Evolutionary conservation across 2,888 invertebrate genomes (phyloP).

Genomic region (Leptothorax acervorum): DNA sequence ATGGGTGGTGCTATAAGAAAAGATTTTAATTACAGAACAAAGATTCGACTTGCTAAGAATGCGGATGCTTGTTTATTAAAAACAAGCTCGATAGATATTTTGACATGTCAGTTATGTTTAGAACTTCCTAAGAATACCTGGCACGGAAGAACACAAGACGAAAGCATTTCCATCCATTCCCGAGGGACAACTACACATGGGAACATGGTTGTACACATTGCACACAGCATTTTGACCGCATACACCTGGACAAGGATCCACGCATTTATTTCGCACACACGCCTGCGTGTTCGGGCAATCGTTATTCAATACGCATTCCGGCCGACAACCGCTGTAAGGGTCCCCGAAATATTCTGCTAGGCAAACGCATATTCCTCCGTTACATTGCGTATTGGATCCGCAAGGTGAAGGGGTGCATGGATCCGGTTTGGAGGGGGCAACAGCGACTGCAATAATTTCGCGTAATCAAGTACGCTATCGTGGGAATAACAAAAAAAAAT

Average conservation of each 20-base stretch:
- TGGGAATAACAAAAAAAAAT: conserved; percentile 72
- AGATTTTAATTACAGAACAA: conserved; percentile 56
- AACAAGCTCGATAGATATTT: neutral
- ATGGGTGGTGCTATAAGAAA: conserved; percentile 84
- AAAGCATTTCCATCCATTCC: conserved; percentile 91
- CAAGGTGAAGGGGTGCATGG: conserved; percentile 88
- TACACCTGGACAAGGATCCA: conserved; percentile 89
- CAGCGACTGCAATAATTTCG: conserved; percentile 40
- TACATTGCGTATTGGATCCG: conserved; percentile 85
- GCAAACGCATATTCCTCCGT: conserved; percentile 88
- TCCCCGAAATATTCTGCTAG: conserved; percentile 88
- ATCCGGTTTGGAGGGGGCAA: conserved; percentile 49
- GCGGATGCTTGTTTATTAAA: neutral
- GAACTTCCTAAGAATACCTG: conserved; percentile 80
- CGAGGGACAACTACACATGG: conserved; percentile 90
- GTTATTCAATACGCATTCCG: conserved; percentile 84
- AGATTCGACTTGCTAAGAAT: neutral
- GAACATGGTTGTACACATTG: conserved; percentile 91
- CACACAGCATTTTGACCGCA: conserved; percentile 91
- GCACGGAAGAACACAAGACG: conserved; percentile 86
- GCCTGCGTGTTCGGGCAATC: conserved; percentile 85
- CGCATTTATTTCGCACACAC: conserved; percentile 85
- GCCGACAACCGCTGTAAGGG: conserved; percentile 86
- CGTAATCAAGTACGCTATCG: neutral
- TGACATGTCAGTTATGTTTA: neutral